A percentile compares a stretch with the other conserved stretches of the same genome.
These are phyloP conservation scores for Actinernus sp. DNA, from an alignment of 92 coral and sea anemone species.

Conservation along the genomic window DNA sequence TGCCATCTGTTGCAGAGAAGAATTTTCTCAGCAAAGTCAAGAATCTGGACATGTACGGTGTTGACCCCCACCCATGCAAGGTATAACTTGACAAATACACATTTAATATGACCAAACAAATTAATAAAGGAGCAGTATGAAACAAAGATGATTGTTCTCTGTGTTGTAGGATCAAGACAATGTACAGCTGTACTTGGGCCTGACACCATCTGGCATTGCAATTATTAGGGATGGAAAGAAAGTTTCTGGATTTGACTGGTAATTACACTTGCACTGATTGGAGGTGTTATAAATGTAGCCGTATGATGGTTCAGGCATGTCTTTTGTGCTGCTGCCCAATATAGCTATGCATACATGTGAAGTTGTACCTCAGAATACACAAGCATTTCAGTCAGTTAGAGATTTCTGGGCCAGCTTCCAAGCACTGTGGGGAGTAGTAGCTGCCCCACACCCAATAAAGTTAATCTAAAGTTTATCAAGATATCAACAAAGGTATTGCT, in stretches of 20 bases:
- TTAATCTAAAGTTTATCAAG: too few species aligned
- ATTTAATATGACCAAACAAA: neutral
- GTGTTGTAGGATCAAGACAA: slow-evolving; percentile 89
- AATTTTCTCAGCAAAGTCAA: slow-evolving; percentile 89
- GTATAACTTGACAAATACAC: slow-evolving; percentile 15
- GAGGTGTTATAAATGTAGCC: neutral
- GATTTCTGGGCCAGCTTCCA: too few species aligned
- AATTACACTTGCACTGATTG: neutral
- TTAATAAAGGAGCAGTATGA: neutral
- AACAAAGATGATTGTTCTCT: neutral
- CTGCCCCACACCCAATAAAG: too few species aligned
- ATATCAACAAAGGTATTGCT: neutral
- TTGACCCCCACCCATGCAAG: slow-evolving; percentile 99
- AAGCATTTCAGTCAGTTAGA: too few species aligned
- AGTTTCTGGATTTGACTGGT: slow-evolving; percentile 98
- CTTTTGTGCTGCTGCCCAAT: too few species aligned
- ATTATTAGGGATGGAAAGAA: slow-evolving; percentile 97
- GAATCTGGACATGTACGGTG: slow-evolving; percentile 96
- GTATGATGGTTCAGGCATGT: too few species aligned
- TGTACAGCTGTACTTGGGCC: slow-evolving; percentile 89
- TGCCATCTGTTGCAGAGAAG: slow-evolving; percentile 93
- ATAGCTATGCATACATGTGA: too few species aligned
- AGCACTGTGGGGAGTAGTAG: too few species aligned
- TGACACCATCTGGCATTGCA: slow-evolving; percentile 94
- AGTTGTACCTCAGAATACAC: too few species aligned